Percentiles rank a stretch among this genome's conserved stretches.
These are phyloP conservation scores for Pangasius sanitwongsei DNA, from an alignment of 2,797 vertebrate genomes.

Conservation along the genomic window DNA sequence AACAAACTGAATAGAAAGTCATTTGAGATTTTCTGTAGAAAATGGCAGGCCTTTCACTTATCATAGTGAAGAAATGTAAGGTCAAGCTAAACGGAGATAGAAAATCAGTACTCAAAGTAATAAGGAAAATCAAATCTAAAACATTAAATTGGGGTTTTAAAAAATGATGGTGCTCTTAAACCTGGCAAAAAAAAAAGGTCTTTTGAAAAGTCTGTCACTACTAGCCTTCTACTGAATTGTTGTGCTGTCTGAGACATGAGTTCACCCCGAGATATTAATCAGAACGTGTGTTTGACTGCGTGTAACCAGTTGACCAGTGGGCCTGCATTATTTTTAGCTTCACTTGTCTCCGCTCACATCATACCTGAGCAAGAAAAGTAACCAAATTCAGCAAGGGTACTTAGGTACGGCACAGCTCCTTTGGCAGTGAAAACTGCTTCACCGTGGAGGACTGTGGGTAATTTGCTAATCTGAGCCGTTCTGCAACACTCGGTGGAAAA, in stretches of 20 bases:
- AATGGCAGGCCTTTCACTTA: background rate
- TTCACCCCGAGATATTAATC: background rate
- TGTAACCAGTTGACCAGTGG: background rate
- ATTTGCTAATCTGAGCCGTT: background rate
- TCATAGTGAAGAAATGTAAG: background rate
- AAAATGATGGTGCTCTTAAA: background rate
- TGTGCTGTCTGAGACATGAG: background rate
- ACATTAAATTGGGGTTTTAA: background rate
- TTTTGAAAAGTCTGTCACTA: background rate
- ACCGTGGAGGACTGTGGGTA: background rate
- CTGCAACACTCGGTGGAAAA: background rate
- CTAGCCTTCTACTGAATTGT: background rate
- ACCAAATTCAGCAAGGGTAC: background rate
- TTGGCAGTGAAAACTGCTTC: background rate
- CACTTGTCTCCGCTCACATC: background rate
- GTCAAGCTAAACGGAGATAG: background rate
- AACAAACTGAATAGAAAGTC: background rate
- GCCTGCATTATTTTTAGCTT: background rate
- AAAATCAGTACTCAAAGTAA: background rate
- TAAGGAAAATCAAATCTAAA: background rate
- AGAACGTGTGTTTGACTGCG: background rate
- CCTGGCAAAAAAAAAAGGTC: background rate
- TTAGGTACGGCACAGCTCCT: background rate
- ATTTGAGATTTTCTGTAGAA: background rate
- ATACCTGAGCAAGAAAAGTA: background rate